A percentile compares a stretch with the other conserved stretches of the same genome.
phyloP scores from a whole-genome alignment of 35 echinoderm and acorn worm species.

The Apostichopus parvimensis region DNA sequence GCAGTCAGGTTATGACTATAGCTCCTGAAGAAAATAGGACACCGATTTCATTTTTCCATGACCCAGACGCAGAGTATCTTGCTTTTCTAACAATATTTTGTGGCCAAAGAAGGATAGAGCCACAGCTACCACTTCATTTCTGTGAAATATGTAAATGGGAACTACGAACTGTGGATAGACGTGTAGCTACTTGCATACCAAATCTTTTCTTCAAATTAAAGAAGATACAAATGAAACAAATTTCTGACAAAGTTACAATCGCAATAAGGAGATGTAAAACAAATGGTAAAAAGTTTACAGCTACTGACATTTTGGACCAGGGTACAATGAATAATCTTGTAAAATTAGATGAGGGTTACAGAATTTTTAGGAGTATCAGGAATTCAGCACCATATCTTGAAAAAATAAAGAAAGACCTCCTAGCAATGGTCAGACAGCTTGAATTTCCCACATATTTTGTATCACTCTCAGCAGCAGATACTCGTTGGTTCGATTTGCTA shows the following conservation, averaged over 20 bases:
- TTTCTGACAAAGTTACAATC: background rate
- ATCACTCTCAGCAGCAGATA: constrained; percentile 50
- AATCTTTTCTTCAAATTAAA: constrained; percentile 1
- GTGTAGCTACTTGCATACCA: background rate
- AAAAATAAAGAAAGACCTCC: constrained; percentile 38
- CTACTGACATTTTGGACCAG: background rate
- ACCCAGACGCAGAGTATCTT: too few species aligned
- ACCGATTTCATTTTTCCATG: too few species aligned
- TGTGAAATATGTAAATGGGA: background rate
- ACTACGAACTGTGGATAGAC: background rate
- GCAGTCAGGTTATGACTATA: too few species aligned
- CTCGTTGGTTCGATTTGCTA: constrained; percentile 40
- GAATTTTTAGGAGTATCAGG: background rate
- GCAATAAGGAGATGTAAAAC: constrained; percentile 10
- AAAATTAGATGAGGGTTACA: background rate
- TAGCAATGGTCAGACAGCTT: constrained; percentile 49
- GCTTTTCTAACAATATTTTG: too few species aligned
- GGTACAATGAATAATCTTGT: background rate
- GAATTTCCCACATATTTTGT: constrained; percentile 50
- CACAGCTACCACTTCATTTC: too few species aligned
- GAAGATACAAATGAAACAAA: constrained; percentile 30
- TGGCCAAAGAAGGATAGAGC: too few species aligned
- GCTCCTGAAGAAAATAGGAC: too few species aligned
- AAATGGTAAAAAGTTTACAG: background rate
- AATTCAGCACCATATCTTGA: constrained; percentile 42